Conservation (phyloP, 2,113 vertebrate genomes). For the Mystacornis crossleyi region DNA sequence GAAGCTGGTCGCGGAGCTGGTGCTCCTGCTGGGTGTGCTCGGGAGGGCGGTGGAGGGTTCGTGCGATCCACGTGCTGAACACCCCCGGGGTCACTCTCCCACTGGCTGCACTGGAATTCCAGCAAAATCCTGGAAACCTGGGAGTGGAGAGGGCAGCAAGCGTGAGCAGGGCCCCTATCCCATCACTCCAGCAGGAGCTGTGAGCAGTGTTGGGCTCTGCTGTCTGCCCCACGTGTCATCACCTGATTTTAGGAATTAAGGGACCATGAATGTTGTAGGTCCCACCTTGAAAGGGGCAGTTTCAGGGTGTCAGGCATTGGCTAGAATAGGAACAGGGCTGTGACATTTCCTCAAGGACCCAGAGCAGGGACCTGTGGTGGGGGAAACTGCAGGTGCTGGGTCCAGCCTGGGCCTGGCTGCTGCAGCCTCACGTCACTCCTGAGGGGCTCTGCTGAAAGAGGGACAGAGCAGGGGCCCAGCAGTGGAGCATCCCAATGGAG, state of each 20-base stretch:
- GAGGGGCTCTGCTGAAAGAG: neutral
- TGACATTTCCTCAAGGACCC: neutral
- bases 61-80: rapidly evolving
- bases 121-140: neutral
- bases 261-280: rapidly evolving
- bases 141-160: neutral
- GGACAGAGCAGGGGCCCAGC: neutral
- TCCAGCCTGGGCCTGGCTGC: neutral
- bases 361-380: neutral
- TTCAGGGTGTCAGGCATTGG: neutral
- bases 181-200: neutral
- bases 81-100: rapidly evolving
- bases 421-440: rapidly evolving
- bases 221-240: neutral
- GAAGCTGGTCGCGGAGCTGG: rapidly evolving
- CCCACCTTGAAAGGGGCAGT: neutral
- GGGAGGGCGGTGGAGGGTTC: neutral
- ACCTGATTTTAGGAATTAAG: neutral
- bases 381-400: neutral
- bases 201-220: neutral
- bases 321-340: neutral
- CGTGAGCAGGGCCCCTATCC: neutral
- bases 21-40: neutral
- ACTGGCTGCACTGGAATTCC: rapidly evolving
- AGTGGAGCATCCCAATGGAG: neutral